Evolutionary conservation across 2,888 invertebrate genomes (phyloP), one percentile per base, ranked within the genome.

Genomic region (Heliconius erato): DNA sequence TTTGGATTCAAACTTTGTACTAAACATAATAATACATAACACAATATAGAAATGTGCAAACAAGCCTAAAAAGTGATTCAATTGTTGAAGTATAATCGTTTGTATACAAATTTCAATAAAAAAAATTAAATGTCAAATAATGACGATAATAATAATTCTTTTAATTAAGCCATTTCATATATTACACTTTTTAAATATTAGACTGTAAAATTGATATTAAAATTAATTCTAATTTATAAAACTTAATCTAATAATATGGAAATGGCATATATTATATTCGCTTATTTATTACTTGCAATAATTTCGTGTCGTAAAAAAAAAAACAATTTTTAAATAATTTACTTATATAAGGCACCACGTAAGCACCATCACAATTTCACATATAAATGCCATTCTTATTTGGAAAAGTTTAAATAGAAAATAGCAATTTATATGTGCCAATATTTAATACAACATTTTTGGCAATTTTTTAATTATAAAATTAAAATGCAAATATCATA

Each of bases 231-330:
- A 59, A 16, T 63, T n/a, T 6, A 44, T 76, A 59, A 76, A 59
- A 35, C 76, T 76, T 76, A 63, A 26, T n/a, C 16, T 32, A 63
- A 76, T 35, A 40, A 76, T 76, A 35, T 76, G 63, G 16, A 63
- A 76, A 76, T 76, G 76, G 76, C 76, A 63, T 11, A 40, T 1
- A n/a, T n/a, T 71, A 71, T n/a, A 71, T 40, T 44, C n/a, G n/a
- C 23, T n/a, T 40, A 12, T 19, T 72, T 44, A 32, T 35, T n/a
- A 9, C 9, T 76, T 76, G n/a, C n/a, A 76, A 76, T 63, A 26
- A 76, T 63, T 63, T 63, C 35, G 35, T 76, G 26, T 35, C 59
- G 35, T 76, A 19, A 54, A 54, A 7, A 54, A 54, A 7, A 54
- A 63, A 59, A 16, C 16, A 16, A 5, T 76, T 76, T 76, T 16